Evolutionary conservation across 2,113 vertebrate species (phyloP), one percentile per base, ranked within the genome.

Genomic region (Pterocles burchelli): DNA sequence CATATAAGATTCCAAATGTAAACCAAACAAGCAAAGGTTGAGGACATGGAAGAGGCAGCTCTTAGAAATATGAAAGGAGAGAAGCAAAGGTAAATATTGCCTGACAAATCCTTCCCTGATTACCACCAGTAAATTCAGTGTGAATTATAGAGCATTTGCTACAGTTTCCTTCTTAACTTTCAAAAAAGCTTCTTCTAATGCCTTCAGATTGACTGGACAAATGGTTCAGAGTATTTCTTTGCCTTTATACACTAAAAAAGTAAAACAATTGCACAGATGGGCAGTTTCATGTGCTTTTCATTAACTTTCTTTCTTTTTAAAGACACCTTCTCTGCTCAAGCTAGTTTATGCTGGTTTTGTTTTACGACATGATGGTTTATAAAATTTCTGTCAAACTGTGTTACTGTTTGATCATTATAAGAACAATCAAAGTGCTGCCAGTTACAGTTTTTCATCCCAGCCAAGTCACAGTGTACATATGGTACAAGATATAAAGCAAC

Each of bases 351-450:
- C 93, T 61, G 90, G 78, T 87, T 95, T 95, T 85, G 59, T 54
- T 95, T 93, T 91, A 93, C 1, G 0, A 84, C 68, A 94, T 51
- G 95, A 96, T 89, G 85, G 83, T 96, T 96, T 96, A 94, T 93
- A 93, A 95, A 93, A 52, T 83, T 89, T 81, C 48, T 87, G 62
- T 96, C 82, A 80, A 97, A 74, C 61, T 57, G 28, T 73, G 81
- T 95, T 96, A 87, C 86, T 88, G 58, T 76, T 93, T 96, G 92
- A 93, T 91, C 90, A 88, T 45, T 91, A 33, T 76, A 93, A 82
- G 91, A 91, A 89, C 88, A 97, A 94, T 93, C 77, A 85, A 94
- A 95, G 73, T 74, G 58, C 28, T 93, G 87, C 76, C 95, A 95
- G 85, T 78, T 91, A n/a, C 13, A 79, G 33, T n/a, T 95, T 75